phyloP scores from a whole-genome alignment of 2,113 vertebrate species.

The Epinephelus fuscoguttatus region DNA sequence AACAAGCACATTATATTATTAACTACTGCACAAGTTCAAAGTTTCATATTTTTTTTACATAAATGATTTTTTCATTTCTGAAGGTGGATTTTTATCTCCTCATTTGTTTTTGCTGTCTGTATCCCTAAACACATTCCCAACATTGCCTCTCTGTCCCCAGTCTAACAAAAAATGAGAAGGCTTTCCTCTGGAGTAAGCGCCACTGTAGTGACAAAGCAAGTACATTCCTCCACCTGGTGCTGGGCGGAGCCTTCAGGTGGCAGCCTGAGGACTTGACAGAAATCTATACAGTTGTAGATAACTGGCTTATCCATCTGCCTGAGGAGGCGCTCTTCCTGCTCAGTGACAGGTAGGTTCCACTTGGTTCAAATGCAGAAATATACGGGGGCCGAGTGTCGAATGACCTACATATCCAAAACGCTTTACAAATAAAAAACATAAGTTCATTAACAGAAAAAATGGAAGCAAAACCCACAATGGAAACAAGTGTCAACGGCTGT shows the following conservation, averaged over 20 bases:
- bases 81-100: not conserved
- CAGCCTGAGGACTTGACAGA: slow-evolving; percentile 82
- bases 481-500: too few species aligned
- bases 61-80: not conserved
- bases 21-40: not conserved
- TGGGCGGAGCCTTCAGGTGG: slow-evolving; percentile 87
- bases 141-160: slow-evolving; percentile 64
- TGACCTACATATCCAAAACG: too few species aligned
- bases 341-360: slow-evolving; percentile 78
- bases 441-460: too few species aligned
- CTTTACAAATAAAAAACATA: too few species aligned
- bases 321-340: slow-evolving; percentile 89
- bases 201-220: slow-evolving; percentile 77
- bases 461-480: too few species aligned
- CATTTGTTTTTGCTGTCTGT: not conserved
- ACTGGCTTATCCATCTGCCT: slow-evolving; percentile 84
- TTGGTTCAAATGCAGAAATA: not conserved
- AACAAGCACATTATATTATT: not conserved
- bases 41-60: not conserved
- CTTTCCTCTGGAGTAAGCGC: slow-evolving; percentile 89
- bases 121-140: not conserved
- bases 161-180: slow-evolving; percentile 87
- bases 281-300: slow-evolving; percentile 82
- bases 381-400: too few species aligned
- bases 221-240: slow-evolving; percentile 86